Evolutionary conservation across 23 tunicate species (phyloP).

Genomic region (Botrylloides violaceus): DNA sequence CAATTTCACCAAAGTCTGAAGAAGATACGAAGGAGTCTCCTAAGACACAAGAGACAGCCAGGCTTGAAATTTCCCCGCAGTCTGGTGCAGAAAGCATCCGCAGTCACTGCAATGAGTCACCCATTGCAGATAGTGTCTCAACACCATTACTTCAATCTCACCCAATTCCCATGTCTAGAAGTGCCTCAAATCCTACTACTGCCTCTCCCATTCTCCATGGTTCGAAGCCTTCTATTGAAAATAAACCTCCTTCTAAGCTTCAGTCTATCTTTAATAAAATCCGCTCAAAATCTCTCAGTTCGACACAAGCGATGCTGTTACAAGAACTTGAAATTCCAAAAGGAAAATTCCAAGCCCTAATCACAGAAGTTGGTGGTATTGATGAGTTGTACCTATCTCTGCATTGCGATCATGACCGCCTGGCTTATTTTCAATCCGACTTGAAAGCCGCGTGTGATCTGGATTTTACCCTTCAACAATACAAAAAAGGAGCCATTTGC

Average conservation of each 20-base stretch:
- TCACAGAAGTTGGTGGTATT: conserved; percentile 2
- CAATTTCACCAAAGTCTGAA: too few relatives aligned
- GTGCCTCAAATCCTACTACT: background rate
- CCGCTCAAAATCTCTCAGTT: background rate
- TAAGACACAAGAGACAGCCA: too few relatives aligned
- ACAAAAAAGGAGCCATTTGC: background rate
- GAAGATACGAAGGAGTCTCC: too few relatives aligned
- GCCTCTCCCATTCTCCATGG: background rate
- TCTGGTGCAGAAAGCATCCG: background rate
- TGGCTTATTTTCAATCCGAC: background rate
- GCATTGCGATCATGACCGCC: background rate
- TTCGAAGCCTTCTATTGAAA: background rate
- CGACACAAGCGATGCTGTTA: background rate
- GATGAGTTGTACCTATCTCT: background rate
- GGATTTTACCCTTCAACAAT: background rate
- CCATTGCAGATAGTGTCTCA: background rate
- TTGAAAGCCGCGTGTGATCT: background rate
- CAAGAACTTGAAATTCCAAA: background rate
- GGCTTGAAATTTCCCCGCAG: too few relatives aligned
- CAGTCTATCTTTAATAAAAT: background rate
- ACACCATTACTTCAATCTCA: background rate
- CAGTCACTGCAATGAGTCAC: background rate
- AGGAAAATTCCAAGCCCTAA: conserved; percentile 5
- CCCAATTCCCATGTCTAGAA: background rate
- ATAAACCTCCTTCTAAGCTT: background rate